These are phyloP conservation scores for Phymorhynchus buccinoides DNA, from an alignment of 1,140 invertebrate genomes.

Conservation along the genomic window DNA sequence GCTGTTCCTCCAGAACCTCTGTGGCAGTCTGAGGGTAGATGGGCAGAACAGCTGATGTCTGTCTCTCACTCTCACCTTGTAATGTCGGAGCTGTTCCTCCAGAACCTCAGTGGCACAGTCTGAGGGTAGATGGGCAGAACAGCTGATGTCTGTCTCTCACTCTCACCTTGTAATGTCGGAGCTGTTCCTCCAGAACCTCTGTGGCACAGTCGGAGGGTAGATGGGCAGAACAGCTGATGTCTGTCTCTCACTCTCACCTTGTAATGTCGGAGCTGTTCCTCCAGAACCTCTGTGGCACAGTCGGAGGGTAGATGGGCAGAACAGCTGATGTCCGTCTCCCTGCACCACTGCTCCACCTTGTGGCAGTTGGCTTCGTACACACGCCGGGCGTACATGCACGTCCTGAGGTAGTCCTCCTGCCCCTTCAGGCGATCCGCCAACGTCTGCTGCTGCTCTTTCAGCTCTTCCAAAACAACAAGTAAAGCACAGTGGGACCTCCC, in stretches of 20 bases:
- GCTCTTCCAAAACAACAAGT: conserved; percentile 56
- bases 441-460: conserved; percentile 55
- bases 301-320: conserved; percentile 54
- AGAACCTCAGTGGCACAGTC: conserved; percentile 18
- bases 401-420: conserved; percentile 79
- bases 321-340: conserved; percentile 80
- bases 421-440: conserved; percentile 53
- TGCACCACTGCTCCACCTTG: conserved; percentile 71
- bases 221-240: too few relatives aligned
- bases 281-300: conserved; percentile 77
- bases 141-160: too few relatives aligned
- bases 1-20: too few relatives aligned
- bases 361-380: conserved; percentile 72
- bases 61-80: too few relatives aligned
- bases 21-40: too few relatives aligned
- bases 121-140: too few relatives aligned
- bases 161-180: conserved; percentile 12
- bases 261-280: conserved; percentile 84
- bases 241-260: too few relatives aligned
- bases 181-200: conserved; percentile 32
- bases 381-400: conserved; percentile 76
- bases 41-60: too few relatives aligned
- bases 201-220: too few relatives aligned
- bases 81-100: conserved; percentile 10
- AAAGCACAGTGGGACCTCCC: too few relatives aligned